Conservation (phyloP, 2,113 vertebrate genomes). For the Upupa epops region DNA sequence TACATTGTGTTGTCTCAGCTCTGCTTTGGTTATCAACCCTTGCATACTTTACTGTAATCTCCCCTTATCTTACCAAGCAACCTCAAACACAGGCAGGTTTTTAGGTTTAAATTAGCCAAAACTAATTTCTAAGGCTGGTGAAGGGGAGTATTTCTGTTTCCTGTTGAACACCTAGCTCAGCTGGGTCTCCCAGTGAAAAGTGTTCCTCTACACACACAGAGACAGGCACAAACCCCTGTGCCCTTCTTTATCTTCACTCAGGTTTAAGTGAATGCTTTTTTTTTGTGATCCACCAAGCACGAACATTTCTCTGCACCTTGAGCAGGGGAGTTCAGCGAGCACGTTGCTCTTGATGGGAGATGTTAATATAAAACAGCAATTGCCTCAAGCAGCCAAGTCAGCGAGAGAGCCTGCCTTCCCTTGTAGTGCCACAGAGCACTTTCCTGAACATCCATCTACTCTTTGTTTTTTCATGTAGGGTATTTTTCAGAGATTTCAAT, state of each 20-base stretch:
- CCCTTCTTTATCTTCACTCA: not conserved
- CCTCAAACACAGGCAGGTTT: not conserved
- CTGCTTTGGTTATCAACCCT: not conserved
- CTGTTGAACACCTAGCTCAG: not conserved
- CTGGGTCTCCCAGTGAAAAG: not conserved
- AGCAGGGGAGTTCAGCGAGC: not conserved
- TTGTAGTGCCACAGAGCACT: fast-evolving
- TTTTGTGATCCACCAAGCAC: not conserved
- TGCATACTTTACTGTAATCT: not conserved
- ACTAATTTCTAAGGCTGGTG: not conserved
- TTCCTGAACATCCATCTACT: not conserved
- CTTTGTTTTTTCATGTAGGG: not conserved
- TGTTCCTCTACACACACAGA: not conserved
- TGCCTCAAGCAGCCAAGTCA: not conserved
- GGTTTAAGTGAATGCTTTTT: not conserved
- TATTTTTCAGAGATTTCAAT: not conserved
- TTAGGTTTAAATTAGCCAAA: not conserved
- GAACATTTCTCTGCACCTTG: not conserved
- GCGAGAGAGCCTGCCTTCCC: not conserved
- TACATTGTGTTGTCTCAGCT: not conserved
- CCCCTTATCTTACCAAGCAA: not conserved
- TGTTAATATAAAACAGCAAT: not conserved
- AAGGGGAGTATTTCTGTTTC: not conserved
- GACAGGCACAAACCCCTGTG: not conserved
- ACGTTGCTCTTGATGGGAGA: not conserved